Base-by-base conservation (phyloP, 2,797 vertebrate genomes). In the Catostomus latipinnis region DNA sequence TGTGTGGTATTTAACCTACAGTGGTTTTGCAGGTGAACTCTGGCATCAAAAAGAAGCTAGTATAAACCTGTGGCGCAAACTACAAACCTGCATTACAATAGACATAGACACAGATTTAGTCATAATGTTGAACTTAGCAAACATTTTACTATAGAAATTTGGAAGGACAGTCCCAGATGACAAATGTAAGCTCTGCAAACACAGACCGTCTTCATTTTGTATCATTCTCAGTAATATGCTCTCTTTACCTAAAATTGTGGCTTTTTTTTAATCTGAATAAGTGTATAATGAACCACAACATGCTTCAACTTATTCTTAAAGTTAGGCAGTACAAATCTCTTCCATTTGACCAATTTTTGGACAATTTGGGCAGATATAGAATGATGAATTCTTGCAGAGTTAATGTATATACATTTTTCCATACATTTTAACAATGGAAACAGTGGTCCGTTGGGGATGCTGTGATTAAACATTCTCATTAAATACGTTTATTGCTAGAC, bases 111-210 rank as follows among this genome's bases (percentile, higher is more conserved):
- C 56, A 77, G 22, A 61, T 70, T 70, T 61, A 77, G 66, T 70
- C 66, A 70, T 45, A 61, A 70, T 62, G 48, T 70, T 52, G n/a
- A 65, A 16, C n/a, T 53, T 34, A 34, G 34, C 34, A 54, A 53
- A 48, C 57, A 7, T 1, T 71, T 78, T 78, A 46, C 76, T 63
- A 34, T 0, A 6, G 60, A 79, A 79, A 71, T 71, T 63, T 49
- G 12, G 60, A 53, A 79, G 76, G 68, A 63, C 58, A 56, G 57
- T 61, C 68, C 76, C 76, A 78, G 11, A 3, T 10, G 57, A 54
- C 65, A 50, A 57, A 11, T 6, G 43, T 57, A 22, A 46, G 54
- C 43, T 12, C 43, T n/a, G 74, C 52, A 67, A 76, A 67, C 54
- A 66, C 34, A 34, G 34, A 34, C 34, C 34, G 50, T 56, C 14